These are phyloP conservation scores for Knipowitschia caucasica DNA, from an alignment of 2,797 vertebrate species.

Conservation along the genomic window DNA sequence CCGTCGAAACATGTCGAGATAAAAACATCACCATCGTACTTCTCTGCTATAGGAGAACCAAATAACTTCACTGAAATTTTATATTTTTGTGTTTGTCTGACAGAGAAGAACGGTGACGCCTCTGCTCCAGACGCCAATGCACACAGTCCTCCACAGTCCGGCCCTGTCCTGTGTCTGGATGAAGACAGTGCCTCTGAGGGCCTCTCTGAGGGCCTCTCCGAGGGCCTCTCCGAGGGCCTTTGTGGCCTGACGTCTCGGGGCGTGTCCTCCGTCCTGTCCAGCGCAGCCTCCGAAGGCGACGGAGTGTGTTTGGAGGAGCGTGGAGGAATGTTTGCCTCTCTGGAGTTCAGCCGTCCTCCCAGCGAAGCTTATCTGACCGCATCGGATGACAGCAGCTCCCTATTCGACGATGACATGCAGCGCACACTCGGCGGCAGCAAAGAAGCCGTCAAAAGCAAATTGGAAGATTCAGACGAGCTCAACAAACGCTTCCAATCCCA, in stretches of 20 bases:
- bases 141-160: constrained; percentile 32
- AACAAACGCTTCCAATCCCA: constrained; percentile 89
- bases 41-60: not conserved
- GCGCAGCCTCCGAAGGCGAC: constrained; percentile 78
- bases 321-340: constrained; percentile 40
- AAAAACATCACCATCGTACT: too few relatives aligned
- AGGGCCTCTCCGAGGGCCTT: constrained; percentile 28
- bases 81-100: constrained; percentile 28
- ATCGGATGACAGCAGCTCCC: constrained; percentile 91
- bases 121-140: constrained; percentile 50
- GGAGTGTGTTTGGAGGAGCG: constrained; percentile 63
- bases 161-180: constrained; percentile 56
- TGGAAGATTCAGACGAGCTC: constrained; percentile 85
- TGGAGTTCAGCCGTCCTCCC: constrained; percentile 72
- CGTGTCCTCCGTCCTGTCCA: constrained; percentile 73
- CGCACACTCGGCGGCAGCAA: constrained; percentile 34
- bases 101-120: constrained; percentile 73
- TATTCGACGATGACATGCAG: constrained; percentile 89
- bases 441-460: constrained; percentile 49
- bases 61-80: not conserved
- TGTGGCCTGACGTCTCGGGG: constrained; percentile 66
- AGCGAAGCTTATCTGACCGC: constrained; percentile 89
- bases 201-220: constrained; percentile 31
- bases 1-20: too few relatives aligned
- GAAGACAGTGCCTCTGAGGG: constrained; percentile 61